Base-by-base conservation (phyloP, 2,113 vertebrate genomes). In the Ammospiza caudacuta region DNA sequence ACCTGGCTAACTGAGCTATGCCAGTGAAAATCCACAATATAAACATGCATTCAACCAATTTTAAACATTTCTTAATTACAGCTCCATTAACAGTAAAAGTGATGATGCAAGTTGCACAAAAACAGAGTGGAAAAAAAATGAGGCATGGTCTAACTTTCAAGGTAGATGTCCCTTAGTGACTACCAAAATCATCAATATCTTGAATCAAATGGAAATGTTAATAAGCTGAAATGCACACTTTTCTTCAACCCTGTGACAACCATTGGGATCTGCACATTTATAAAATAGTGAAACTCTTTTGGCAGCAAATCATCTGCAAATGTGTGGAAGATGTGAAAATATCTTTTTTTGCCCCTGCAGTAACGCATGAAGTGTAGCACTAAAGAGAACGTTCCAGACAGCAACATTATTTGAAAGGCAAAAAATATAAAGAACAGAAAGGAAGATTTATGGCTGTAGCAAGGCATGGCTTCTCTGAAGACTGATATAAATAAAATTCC, bases 271-370 rank as follows among this genome's bases (percentile, higher is more conserved):
- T 23, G 62, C 78, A 64, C 15, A 6, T 89, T 70, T 83, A 70
- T 93, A 87, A 95, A 94, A 90, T 31, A 94, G 83, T 73, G 91
- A 93, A 96, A 93, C 14, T 43, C 84, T 84, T 88, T 63, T 87
- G 51, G 62, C 83, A 80, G 10, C n/a, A 66, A 49, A 35, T 89
- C 37, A 94, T 83, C 83, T 93, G 84, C 82, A 95, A 95, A 96
- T 55, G 57, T 77, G 70, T 77, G 70, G 73, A 97, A 94, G 85
- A 97, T 92, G 57, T 90, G 95, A 97, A 87, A 94, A 96, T 91
- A 89, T 52, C 70, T 87, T 59, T 78, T 82, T 94, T 90, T 70
- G 15, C 81, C 17, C 17, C 44, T 87, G 75, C 85, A 91, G 90
- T 95, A 96, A 80, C 67, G 77, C 68, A 92, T 68, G 67, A 82